Base-by-base conservation (phyloP, 2,113 vertebrate species). In the Neodon shergylaensis region DNA sequence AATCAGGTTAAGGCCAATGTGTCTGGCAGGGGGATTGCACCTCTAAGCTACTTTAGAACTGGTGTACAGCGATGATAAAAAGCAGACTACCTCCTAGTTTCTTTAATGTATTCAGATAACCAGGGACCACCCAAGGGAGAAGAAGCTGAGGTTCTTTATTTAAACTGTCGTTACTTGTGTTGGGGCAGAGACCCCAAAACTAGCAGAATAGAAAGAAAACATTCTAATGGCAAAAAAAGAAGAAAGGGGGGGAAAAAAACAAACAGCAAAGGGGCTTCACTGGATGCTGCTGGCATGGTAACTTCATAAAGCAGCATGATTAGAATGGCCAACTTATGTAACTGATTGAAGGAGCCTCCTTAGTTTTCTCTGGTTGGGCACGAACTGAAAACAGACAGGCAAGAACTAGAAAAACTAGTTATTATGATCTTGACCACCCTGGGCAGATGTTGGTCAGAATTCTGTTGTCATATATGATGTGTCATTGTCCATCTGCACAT, bases 101-200 rank as follows among this genome's bases (percentile, higher is more conserved):
- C 85, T 93, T 90, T 82, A 47, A 52, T 82, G 68, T 49, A 44
- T 96, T 63, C 19, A 39, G 49, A 33, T 83, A 91, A 90, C 68
- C 9, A 72, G 89, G 88, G 90, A 82, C 68, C 52, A 90, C 61
- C 58, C 84, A 84, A 44, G 66, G 58, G 47, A 86, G 65, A 77
- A 84, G 36, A 52, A 72, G 78, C 63, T 63, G 49, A 68, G 52
- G 2, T 21, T 87, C 33, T 52, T 82, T 31, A 82, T 54, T 93
- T 39, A 61, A n/a, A n/a, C n/a, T n/a, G n/a, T 8, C 72, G 33
- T 78, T 36, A 7, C 76, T 73, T 58, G 10, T 33, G 6, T 33
- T n/a, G 58, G 58, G n/a, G 73, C 49, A 90, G 84, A 92, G 47
- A 65, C 52, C 58, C 73, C 49, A 77, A 89, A 89, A 44, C n/a